Percentiles rank a stretch among this genome's conserved stretches.
phyloP scores from a whole-genome alignment of 2,888 invertebrate species.

The Ceratothoa steindachneri region DNA sequence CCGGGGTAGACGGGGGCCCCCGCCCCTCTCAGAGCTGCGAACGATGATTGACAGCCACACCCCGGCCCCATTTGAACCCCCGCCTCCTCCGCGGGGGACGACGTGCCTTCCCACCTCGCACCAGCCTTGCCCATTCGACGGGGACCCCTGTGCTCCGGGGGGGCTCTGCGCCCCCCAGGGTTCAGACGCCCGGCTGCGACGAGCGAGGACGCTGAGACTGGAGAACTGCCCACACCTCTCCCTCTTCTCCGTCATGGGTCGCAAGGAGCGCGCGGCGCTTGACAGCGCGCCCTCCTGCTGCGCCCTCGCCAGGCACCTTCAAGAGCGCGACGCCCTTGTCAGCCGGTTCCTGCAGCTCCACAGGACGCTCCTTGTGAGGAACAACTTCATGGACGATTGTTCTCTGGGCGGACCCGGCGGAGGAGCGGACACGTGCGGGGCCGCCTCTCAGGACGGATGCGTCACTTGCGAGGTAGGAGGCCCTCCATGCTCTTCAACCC shows the following conservation, averaged over 20 bases:
- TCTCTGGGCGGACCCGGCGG: neutral
- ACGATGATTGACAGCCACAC: conserved; percentile 9
- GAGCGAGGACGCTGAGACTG: conserved; percentile 17
- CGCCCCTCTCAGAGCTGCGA: conserved; percentile 16
- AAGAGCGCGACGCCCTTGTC: conserved; percentile 28
- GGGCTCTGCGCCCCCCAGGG: conserved; percentile 20
- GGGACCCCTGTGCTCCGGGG: conserved; percentile 22
- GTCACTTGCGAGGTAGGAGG: conserved; percentile 5
- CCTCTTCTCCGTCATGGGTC: conserved; percentile 29
- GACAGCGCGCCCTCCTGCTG: conserved; percentile 19
- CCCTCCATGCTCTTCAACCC: too few relatives aligned
- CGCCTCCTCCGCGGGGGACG: conserved; percentile 2
- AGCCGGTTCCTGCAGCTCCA: conserved; percentile 30
- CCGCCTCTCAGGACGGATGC: neutral
- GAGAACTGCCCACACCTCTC: conserved; percentile 30
- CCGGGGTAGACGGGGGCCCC: conserved; percentile 11
- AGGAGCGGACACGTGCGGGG: neutral
- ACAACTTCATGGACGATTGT: conserved; percentile 18
- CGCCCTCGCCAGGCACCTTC: conserved; percentile 23
- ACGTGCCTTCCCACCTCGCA: conserved; percentile 18
- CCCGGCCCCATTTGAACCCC: too few relatives aligned
- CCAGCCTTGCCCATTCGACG: neutral
- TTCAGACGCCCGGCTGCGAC: conserved; percentile 11
- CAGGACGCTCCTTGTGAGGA: conserved; percentile 14
- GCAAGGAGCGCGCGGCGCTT: conserved; percentile 9